phyloP scores from a whole-genome alignment of 2,797 vertebrate species.

The Betta splendens region DNA sequence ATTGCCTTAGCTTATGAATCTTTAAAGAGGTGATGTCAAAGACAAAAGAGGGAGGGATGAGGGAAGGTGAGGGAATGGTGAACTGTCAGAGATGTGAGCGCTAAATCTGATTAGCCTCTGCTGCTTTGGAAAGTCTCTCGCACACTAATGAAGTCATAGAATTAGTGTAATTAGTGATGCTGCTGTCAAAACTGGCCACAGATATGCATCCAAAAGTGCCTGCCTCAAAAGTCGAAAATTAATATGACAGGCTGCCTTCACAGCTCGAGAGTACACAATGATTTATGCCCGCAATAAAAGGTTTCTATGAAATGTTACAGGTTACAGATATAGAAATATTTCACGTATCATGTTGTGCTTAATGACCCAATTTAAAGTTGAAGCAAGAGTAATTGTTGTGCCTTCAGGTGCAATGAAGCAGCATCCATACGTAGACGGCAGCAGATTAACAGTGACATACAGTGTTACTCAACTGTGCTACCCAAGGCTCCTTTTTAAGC shows the following conservation, averaged over 20 bases:
- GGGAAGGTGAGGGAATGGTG: slow-evolving; percentile 48
- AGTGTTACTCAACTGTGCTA: slow-evolving; percentile 54
- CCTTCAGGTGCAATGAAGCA: slow-evolving; percentile 62
- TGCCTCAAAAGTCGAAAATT: slow-evolving; percentile 22
- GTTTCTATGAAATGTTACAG: too few relatives aligned
- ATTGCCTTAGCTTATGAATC: slow-evolving; percentile 78
- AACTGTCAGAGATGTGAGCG: slow-evolving; percentile 60
- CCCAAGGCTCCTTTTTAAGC: slow-evolving; percentile 58
- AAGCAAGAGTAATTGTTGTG: slow-evolving; percentile 58
- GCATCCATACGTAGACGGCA: slow-evolving; percentile 61
- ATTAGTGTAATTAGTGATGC: slow-evolving; percentile 55
- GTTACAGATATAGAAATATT: slow-evolving; percentile 34
- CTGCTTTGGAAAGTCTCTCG: slow-evolving; percentile 28
- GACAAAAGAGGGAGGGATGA: slow-evolving; percentile 72
- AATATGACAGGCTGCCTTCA: slow-evolving; percentile 16
- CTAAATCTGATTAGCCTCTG: slow-evolving; percentile 59
- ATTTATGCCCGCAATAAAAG: background rate
- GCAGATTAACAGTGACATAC: slow-evolving; percentile 68
- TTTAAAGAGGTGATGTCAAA: slow-evolving; percentile 84
- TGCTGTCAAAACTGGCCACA: slow-evolving; percentile 29
- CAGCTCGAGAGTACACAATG: background rate
- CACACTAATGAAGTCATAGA: slow-evolving; percentile 51
- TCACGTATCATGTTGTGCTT: slow-evolving; percentile 29
- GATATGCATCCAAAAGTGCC: slow-evolving; percentile 7
- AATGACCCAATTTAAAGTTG: slow-evolving; percentile 59